These are phyloP conservation scores for Gallinago paraguaiae DNA, from an alignment of 2,113 vertebrate species.

Conservation along the genomic window DNA sequence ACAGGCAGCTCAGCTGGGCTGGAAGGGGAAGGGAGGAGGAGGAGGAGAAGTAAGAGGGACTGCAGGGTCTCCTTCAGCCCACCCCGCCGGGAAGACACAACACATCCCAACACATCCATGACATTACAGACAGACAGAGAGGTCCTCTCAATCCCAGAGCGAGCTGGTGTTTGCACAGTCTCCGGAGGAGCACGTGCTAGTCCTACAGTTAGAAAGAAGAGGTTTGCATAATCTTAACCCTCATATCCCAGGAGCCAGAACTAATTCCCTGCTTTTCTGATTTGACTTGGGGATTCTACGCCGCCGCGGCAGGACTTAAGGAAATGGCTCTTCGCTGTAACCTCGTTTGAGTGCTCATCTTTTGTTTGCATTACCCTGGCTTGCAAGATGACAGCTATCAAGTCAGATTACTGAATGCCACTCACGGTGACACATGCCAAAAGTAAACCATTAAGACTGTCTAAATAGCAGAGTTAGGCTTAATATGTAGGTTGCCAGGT, in stretches of 20 bases:
- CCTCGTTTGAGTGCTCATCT: slow-evolving; percentile 50
- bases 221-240: slow-evolving; percentile 31
- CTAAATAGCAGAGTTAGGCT: background rate
- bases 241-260: slow-evolving; percentile 30
- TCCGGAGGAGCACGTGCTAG: background rate
- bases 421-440: slow-evolving; percentile 48
- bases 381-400: slow-evolving; percentile 72
- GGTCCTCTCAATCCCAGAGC: background rate
- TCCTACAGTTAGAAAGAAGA: background rate
- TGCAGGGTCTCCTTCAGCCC: background rate
- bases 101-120: background rate
- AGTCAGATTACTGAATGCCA: slow-evolving; percentile 62
- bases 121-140: background rate
- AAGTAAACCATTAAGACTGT: slow-evolving; percentile 11
- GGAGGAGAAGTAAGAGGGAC: background rate
- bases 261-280: slow-evolving; percentile 36
- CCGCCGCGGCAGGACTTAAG: background rate
- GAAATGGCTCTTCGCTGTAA: slow-evolving; percentile 36
- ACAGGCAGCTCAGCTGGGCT: background rate
- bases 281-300: slow-evolving; percentile 8
- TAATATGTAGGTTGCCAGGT: background rate
- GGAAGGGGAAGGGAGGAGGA: background rate
- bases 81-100: background rate
- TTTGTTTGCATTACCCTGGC: slow-evolving; percentile 40
- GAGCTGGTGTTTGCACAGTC: background rate